phyloP scores from a whole-genome alignment of 1,140 invertebrate species.

The Brachionus paranguensis region DNA sequence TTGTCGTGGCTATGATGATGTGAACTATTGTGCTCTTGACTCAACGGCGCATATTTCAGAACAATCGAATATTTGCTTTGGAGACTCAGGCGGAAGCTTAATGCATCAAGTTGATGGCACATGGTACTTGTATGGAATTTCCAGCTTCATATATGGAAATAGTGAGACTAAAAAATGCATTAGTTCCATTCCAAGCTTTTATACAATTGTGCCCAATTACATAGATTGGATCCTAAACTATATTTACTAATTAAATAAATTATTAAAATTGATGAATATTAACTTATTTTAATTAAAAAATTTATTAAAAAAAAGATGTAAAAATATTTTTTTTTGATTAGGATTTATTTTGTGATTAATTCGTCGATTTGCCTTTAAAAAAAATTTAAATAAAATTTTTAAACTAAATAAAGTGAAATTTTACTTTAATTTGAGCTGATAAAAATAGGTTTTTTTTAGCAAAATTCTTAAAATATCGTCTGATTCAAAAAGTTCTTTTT shows the following conservation, averaged over 20 bases:
- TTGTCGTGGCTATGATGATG: background rate
- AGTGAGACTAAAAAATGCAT: background rate
- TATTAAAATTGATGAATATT: background rate
- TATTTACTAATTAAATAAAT: background rate
- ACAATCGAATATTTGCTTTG: conserved; percentile 21
- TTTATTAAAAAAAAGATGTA: background rate
- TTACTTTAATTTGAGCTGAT: conserved; percentile 4
- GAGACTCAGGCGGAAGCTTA: conserved; percentile 16
- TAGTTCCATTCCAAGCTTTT: background rate
- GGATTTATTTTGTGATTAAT: background rate
- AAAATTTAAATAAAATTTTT: background rate
- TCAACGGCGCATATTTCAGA: background rate
- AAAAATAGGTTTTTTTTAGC: conserved; percentile 20
- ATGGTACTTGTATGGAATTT: conserved; percentile 11
- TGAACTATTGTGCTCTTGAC: conserved; percentile 12
- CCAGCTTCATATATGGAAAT: background rate
- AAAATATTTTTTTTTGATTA: background rate
- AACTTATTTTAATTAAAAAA: background rate
- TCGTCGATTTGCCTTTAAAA: conserved; percentile 12
- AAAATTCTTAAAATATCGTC: conserved; percentile 31
- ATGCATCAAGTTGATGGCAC: background rate
- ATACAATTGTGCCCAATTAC: conserved; percentile 19
- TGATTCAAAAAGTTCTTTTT: background rate
- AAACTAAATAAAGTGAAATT: background rate
- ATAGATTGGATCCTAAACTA: background rate